Evolutionary conservation across 2,888 invertebrate genomes (phyloP).

Genomic region (Punctoribates punctum): DNA sequence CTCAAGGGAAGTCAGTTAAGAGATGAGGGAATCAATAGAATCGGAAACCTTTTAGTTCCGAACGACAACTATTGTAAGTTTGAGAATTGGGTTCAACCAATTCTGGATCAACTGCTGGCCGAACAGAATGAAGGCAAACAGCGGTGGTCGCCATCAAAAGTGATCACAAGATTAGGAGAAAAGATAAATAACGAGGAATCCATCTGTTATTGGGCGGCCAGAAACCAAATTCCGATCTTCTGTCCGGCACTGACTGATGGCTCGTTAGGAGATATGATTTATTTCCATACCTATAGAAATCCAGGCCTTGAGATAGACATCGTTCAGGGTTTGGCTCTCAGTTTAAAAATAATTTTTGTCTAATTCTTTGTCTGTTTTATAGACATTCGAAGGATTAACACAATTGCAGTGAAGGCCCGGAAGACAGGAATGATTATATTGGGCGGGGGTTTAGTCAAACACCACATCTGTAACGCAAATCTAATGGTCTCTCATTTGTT

Average conservation of each 20-base stretch:
- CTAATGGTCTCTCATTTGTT: conserved; percentile 68
- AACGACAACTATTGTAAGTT: conserved; percentile 97
- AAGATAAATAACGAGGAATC: conserved; percentile 85
- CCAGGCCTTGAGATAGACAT: conserved; percentile 92
- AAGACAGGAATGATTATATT: conserved; percentile 95
- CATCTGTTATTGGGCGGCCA: conserved; percentile 94
- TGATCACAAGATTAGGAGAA: conserved; percentile 78
- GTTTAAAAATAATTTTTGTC: background rate
- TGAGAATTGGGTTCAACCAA: conserved; percentile 94
- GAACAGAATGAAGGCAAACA: conserved; percentile 64
- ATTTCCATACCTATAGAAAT: conserved; percentile 89
- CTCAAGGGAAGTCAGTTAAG: conserved; percentile 66
- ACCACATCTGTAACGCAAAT: conserved; percentile 99
- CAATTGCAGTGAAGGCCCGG: conserved; percentile 85
- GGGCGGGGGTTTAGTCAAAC: conserved; percentile 95
- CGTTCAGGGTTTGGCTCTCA: conserved; percentile 60
- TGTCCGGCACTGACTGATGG: conserved; percentile 98
- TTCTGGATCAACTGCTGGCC: conserved; percentile 79
- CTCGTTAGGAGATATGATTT: conserved; percentile 97
- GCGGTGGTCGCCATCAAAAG: conserved; percentile 86
- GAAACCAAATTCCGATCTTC: conserved; percentile 94
- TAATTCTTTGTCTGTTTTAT: conserved; percentile 55
- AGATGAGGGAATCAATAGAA: conserved; percentile 72
- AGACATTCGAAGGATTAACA: conserved; percentile 82
- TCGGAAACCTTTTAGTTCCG: conserved; percentile 91